phyloP scores from a whole-genome alignment of 2,888 invertebrate species.

The Panopea generosa region DNA sequence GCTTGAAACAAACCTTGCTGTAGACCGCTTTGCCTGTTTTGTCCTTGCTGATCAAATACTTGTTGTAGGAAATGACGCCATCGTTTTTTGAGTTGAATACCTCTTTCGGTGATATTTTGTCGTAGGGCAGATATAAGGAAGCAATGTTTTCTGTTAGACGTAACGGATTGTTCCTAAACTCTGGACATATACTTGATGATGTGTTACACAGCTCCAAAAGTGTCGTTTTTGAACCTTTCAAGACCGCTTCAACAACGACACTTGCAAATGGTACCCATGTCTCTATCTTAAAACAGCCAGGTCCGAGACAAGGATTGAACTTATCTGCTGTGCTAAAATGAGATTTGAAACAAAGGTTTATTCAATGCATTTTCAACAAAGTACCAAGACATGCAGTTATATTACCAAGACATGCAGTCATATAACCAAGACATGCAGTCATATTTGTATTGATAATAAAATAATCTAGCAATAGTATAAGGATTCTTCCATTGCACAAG shows the following conservation, averaged over 20 bases:
- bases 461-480: too few species aligned
- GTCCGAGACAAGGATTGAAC: conserved; percentile 2
- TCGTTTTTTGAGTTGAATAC: conserved; percentile 23
- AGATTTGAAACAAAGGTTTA: too few species aligned
- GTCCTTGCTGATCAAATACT: conserved; percentile 6
- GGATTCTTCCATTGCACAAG: too few species aligned
- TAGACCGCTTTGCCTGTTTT: not conserved
- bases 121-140: not conserved
- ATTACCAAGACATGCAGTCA: too few species aligned
- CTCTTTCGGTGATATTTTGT: not conserved
- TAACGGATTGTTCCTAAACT: not conserved
- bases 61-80: conserved; percentile 21
- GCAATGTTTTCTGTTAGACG: conserved; percentile 9
- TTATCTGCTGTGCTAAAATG: conserved; percentile 8
- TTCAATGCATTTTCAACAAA: too few species aligned
- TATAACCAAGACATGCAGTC: not conserved
- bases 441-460: not conserved
- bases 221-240: conserved; percentile 20
- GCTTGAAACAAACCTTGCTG: too few species aligned
- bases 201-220: conserved; percentile 15
- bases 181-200: conserved; percentile 4
- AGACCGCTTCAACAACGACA: conserved; percentile 11
- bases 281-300: conserved; percentile 26
- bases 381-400: too few species aligned
- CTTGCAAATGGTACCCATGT: conserved; percentile 36